A percentile compares a stretch with the other conserved stretches of the same genome.
phyloP scores from a whole-genome alignment of 2,888 invertebrate species.

The Ochropleura plecta region DNA sequence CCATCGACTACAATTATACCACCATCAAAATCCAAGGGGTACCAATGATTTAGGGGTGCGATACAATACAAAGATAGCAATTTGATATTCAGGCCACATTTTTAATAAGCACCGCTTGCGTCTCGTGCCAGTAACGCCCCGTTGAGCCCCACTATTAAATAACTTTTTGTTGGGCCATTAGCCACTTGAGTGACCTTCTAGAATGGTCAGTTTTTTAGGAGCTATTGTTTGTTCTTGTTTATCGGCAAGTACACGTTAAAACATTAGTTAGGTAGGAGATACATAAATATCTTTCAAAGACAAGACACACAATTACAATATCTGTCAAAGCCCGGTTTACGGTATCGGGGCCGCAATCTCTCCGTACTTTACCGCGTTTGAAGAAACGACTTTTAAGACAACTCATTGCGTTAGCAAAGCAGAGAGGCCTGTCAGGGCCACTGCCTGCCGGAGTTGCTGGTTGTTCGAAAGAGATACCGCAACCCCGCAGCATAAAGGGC shows the following conservation, averaged over 20 bases:
- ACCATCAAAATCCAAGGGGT: conserved; percentile 76
- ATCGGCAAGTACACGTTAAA: neutral
- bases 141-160: conserved; percentile 85
- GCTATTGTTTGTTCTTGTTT: neutral
- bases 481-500: no score
- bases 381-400: neutral
- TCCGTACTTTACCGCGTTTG: neutral
- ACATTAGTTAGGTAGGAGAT: no score
- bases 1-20: conserved; percentile 42
- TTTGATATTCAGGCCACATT: conserved; percentile 91
- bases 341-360: neutral
- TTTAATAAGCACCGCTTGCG: conserved; percentile 87
- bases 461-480: no score
- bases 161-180: conserved; percentile 85
- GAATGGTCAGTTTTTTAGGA: conserved; percentile 71
- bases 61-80: conserved; percentile 89
- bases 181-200: conserved; percentile 72
- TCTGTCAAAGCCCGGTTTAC: neutral
- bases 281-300: neutral
- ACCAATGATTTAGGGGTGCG: conserved; percentile 78
- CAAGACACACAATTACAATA: neutral
- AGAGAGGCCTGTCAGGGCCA: no score
- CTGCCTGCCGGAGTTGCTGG: no score
- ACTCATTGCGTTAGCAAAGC: neutral
- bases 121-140: conserved; percentile 75